A percentile compares a stretch with the other conserved stretches of the same genome.
These are phyloP conservation scores for Micrasema longulum DNA, from an alignment of 1,140 invertebrate species.

Conservation along the genomic window DNA sequence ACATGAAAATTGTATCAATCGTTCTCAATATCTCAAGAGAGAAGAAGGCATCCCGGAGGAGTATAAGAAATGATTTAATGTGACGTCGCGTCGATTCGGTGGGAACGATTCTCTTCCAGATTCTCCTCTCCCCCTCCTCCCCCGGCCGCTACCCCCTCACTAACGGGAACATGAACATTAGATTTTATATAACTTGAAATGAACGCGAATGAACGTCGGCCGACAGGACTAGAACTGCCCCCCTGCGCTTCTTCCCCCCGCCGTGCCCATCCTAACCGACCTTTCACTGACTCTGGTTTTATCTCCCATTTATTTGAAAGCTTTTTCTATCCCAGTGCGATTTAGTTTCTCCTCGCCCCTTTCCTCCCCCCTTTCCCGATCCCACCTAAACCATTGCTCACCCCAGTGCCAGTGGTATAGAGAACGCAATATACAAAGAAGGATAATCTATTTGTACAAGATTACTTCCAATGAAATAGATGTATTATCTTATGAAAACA, in stretches of 20 bases:
- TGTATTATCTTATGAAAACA: slow-evolving; percentile 43
- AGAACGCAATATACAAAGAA: slow-evolving; percentile 43
- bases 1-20: slow-evolving; percentile 19
- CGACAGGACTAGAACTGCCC: slow-evolving; percentile 29
- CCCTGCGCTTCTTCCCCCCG: not conserved
- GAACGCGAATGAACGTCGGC: slow-evolving; percentile 34
- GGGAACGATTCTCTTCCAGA: slow-evolving; percentile 24
- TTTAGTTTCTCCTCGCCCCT: slow-evolving; percentile 24
- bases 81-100: slow-evolving; percentile 34
- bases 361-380: slow-evolving; percentile 4
- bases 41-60: slow-evolving; percentile 17
- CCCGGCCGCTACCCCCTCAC: not conserved
- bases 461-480: slow-evolving; percentile 48
- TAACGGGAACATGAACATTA: slow-evolving; percentile 18
- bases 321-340: slow-evolving; percentile 48
- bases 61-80: slow-evolving; percentile 33
- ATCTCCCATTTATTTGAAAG: slow-evolving; percentile 53
- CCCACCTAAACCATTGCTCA: no score
- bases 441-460: slow-evolving; percentile 52
- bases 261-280: slow-evolving; percentile 1
- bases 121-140: not conserved
- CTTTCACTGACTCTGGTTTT: slow-evolving; percentile 46
- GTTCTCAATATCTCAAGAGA: not conserved
- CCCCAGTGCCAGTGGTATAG: no score
- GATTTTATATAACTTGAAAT: slow-evolving; percentile 36